Base-by-base conservation (phyloP, 1,140 invertebrate species). In the Ooceraea biroi region DNA sequence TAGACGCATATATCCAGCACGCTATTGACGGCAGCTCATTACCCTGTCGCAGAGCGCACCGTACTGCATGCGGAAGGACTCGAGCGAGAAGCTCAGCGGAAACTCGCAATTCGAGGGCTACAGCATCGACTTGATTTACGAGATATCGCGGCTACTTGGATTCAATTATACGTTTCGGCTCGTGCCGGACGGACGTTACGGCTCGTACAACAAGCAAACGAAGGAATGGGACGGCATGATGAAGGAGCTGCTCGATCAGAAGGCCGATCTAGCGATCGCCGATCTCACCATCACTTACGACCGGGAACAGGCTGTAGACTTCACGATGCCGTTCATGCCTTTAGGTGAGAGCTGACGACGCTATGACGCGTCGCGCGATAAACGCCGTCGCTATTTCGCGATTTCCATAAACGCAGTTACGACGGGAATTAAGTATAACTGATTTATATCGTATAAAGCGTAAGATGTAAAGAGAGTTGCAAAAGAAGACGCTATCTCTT, bases 261-360 rank as follows among this genome's bases (percentile, higher is more conserved):
- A 97, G 92, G 98, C 98, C 7, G 98, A 99, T 95, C 93, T 99
- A 55, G 98, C 98, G 2, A 97, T 99, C 73, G 98, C 97, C 0
- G 98, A 99, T 95, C 95, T 99, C 7, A 99, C 98, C 11, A 99
- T 99, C 85, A 99, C 98, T 0, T 98, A 98, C 91, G 97, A 98
- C 90, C 95, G 98, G 44, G 97, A 97, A 88, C 96, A 98, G 94
- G 98, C 97, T 3, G 98, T 99, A 2, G 98, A 99, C 93, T 99
- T 99, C 92, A 99, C 98, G 10, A 98, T 98, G 96, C 98, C 98
- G 0, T 99, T 98, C 92, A 99, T 99, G 98, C 98, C 98, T 94
- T 95, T 99, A 71, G 98, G 96, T 95, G 91, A 93, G 84, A 77
- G 14, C 10, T 44, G n/a, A 48, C 36, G 36, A 46, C 46, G n/a